These are phyloP conservation scores for Unio delphinus DNA, from an alignment of 2,888 invertebrate species.

Conservation along the genomic window DNA sequence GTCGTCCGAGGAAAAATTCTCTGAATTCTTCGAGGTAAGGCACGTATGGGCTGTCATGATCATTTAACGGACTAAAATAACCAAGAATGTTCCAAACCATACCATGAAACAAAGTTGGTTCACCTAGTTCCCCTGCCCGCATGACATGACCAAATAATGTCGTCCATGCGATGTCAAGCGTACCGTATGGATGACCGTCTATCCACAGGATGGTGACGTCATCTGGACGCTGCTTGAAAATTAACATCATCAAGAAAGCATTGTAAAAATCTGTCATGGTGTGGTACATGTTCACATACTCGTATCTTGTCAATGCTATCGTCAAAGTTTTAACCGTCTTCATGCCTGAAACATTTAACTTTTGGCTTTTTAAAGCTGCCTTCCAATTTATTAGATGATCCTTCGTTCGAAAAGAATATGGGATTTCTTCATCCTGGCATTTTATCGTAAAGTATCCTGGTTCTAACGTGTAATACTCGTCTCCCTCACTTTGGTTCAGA, in stretches of 20 bases:
- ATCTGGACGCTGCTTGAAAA: slow-evolving; percentile 42
- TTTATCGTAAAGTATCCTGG: slow-evolving; percentile 48
- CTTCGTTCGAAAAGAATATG: slow-evolving; percentile 21
- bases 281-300: slow-evolving; percentile 66
- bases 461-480: slow-evolving; percentile 43
- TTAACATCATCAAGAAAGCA: slow-evolving; percentile 52
- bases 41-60: slow-evolving; percentile 41
- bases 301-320: slow-evolving; percentile 58
- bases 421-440: slow-evolving; percentile 22
- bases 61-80: slow-evolving; percentile 62
- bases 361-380: not conserved
- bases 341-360: not conserved
- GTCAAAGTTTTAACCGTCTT: slow-evolving; percentile 22
- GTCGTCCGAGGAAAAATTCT: slow-evolving; percentile 57
- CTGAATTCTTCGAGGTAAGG: slow-evolving; percentile 64
- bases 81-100: slow-evolving; percentile 63
- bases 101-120: slow-evolving; percentile 38
- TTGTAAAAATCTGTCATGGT: slow-evolving; percentile 65
- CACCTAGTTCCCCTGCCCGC: slow-evolving; percentile 46
- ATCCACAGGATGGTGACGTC: slow-evolving; percentile 58
- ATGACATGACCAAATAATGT: slow-evolving; percentile 59
- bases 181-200: slow-evolving; percentile 66
- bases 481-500: slow-evolving; percentile 45
- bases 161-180: slow-evolving; percentile 61
- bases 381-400: slow-evolving; percentile 44